Evolutionary conservation across 2,113 vertebrate species (phyloP).

Genomic region (Callorhinus ursinus): DNA sequence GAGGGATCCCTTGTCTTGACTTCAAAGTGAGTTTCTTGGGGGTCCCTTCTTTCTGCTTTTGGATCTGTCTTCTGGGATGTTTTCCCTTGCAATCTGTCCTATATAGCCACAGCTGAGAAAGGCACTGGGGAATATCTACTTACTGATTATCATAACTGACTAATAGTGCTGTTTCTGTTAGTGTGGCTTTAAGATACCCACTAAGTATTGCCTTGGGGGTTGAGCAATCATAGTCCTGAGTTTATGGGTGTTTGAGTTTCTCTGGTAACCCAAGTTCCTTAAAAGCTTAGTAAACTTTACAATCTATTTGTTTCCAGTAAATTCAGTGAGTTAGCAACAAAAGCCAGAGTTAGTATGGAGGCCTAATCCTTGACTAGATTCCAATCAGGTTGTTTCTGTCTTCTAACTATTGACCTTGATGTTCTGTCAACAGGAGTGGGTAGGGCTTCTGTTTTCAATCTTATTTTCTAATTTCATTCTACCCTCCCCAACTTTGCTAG

Average conservation of each 20-base stretch:
- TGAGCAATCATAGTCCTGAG: slow-evolving; percentile 18
- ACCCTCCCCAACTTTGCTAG: neutral
- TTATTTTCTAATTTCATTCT: neutral
- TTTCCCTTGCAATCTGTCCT: neutral
- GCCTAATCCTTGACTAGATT: neutral
- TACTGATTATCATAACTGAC: neutral
- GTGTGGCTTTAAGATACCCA: neutral
- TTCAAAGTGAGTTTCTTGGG: neutral
- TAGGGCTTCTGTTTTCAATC: neutral
- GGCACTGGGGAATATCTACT: neutral
- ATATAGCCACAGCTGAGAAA: neutral
- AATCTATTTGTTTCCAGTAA: slow-evolving; percentile 30
- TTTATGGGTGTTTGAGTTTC: slow-evolving; percentile 12
- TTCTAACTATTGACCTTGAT: neutral
- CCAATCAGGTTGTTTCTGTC: neutral
- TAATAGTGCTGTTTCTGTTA: neutral
- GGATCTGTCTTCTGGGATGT: neutral
- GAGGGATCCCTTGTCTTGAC: neutral
- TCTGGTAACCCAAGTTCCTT: slow-evolving; percentile 60
- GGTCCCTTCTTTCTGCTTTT: neutral
- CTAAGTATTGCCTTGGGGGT: neutral
- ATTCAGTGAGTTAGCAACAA: neutral
- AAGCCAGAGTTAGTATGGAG: neutral
- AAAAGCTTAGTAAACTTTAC: slow-evolving; percentile 37
- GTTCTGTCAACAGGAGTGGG: neutral